Conservation (phyloP, 2,797 vertebrate species). For the Girardinus metallicus region DNA sequence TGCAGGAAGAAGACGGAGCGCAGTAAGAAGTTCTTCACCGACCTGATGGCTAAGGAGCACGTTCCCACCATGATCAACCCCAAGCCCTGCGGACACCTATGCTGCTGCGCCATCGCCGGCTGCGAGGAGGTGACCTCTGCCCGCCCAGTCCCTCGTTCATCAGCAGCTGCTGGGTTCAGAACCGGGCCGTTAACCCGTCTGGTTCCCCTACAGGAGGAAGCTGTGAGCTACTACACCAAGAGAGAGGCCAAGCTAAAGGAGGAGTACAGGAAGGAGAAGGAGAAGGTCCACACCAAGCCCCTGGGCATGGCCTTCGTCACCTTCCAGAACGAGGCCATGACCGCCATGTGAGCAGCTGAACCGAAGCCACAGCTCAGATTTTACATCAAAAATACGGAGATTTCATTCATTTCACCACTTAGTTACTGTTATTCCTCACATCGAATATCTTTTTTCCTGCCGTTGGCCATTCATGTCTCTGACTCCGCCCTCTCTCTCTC, state of each 20-base stretch:
- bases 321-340: constrained; percentile 96
- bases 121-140: constrained; percentile 88
- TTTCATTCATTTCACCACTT: neutral
- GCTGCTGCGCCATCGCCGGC: constrained; percentile 92
- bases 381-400: neutral
- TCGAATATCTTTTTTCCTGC: too few species aligned
- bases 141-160: too few species aligned
- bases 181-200: neutral
- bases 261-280: constrained; percentile 94
- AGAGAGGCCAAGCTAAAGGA: constrained; percentile 94
- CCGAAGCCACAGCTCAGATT: neutral
- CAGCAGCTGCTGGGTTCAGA: neutral
- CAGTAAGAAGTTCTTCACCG: constrained; percentile 93
- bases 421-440: neutral
- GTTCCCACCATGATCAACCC: constrained; percentile 96
- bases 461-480: neutral
- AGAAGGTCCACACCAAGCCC: constrained; percentile 96
- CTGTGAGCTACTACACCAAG: constrained; percentile 93
- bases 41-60: constrained; percentile 91
- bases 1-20: constrained; percentile 94
- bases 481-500: neutral
- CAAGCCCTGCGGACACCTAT: constrained; percentile 95
- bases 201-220: constrained; percentile 86
- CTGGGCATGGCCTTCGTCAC: constrained; percentile 98
- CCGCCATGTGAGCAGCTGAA: constrained; percentile 87